These are phyloP conservation scores for Eupithecia inturbata DNA, from an alignment of 2,888 invertebrate species.

Conservation along the genomic window DNA sequence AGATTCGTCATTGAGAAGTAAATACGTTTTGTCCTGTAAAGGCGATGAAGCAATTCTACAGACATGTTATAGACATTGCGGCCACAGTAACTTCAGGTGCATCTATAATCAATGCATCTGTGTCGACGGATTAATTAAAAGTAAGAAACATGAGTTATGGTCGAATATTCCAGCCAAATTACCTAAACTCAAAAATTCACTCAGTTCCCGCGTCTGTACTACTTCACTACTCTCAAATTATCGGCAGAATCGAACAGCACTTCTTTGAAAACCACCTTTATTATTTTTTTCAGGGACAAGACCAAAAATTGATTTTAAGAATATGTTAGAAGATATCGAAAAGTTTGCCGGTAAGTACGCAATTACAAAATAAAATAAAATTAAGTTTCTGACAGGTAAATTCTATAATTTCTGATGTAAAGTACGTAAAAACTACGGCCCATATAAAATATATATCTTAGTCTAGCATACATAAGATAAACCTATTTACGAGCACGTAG, in stretches of 20 bases:
- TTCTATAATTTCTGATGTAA: neutral
- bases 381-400: neutral
- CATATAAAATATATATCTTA: no score
- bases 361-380: neutral
- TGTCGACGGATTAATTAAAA: neutral
- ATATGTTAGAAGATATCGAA: neutral
- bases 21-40: conserved; percentile 1
- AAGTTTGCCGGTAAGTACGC: neutral
- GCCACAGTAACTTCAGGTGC: conserved; percentile 17
- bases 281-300: neutral
- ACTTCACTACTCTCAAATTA: neutral
- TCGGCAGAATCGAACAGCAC: neutral
- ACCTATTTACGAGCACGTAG: no score
- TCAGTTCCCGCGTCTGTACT: no score
- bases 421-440: no score
- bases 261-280: neutral
- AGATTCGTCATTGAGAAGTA: conserved; percentile 5
- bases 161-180: neutral
- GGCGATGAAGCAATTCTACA: neutral
- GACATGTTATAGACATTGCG: conserved; percentile 6
- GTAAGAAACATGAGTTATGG: neutral
- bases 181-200: no score
- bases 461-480: no score
- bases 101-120: conserved; percentile 12
- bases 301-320: neutral